phyloP scores from a whole-genome alignment of 2,797 vertebrate species.

The Limnodromus scolopaceus region DNA sequence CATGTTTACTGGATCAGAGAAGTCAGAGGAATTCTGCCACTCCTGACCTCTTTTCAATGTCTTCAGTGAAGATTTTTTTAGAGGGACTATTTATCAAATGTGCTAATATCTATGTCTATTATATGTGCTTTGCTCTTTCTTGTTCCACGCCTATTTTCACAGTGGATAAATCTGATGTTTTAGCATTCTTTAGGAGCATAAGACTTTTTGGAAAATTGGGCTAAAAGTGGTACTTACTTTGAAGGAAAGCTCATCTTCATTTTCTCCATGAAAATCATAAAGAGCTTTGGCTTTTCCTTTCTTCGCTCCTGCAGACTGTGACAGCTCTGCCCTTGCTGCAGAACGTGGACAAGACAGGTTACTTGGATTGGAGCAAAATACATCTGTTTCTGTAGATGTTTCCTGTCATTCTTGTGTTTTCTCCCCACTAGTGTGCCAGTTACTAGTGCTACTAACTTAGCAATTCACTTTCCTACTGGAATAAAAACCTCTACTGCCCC shows the following conservation, averaged over 20 bases:
- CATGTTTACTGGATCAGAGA: background rate
- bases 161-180: background rate
- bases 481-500: background rate
- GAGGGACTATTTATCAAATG: background rate
- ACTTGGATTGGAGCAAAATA: background rate
- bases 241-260: constrained; percentile 90
- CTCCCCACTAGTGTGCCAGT: background rate
- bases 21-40: background rate
- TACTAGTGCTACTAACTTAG: background rate
- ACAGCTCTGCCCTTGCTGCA: constrained; percentile 49
- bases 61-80: background rate
- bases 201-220: background rate
- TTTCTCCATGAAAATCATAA: constrained; percentile 85
- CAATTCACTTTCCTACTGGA: background rate
- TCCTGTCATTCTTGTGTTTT: background rate
- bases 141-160: background rate
- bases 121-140: background rate
- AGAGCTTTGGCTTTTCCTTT: constrained; percentile 83
- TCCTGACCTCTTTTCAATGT: background rate
- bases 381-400: background rate
- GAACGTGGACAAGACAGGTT: constrained; percentile 44
- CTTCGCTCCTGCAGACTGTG: constrained; percentile 46
- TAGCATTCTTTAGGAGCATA: background rate
- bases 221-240: constrained; percentile 72
- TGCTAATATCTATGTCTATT: background rate